A percentile compares a stretch with the other conserved stretches of the same genome.
Evolutionary conservation across 2,888 invertebrate species (phyloP).

Genomic region (Allygus modestus): DNA sequence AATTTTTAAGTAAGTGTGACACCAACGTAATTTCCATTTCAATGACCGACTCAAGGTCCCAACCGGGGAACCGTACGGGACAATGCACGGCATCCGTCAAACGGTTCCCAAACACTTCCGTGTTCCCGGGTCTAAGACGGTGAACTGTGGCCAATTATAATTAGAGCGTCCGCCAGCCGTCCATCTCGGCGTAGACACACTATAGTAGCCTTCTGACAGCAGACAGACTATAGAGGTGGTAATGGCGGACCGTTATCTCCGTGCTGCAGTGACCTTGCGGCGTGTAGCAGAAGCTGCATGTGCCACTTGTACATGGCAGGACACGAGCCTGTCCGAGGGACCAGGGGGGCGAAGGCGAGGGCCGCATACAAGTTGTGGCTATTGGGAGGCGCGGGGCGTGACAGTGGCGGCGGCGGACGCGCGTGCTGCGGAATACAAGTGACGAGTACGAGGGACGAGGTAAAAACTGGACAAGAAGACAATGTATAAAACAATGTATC

Average conservation of each 20-base stretch:
- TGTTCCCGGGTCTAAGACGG: not conserved
- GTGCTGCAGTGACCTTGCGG: constrained; percentile 13
- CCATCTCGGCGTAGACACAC: not conserved
- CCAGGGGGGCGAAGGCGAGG: not conserved
- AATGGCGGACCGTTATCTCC: not conserved
- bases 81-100: not conserved
- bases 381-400: no score
- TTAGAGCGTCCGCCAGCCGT: not conserved
- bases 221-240: not conserved
- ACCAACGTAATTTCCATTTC: not conserved
- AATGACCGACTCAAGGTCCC: not conserved
- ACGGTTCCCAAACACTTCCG: constrained; percentile 12
- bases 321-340: not conserved
- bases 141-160: not conserved
- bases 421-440: not conserved
- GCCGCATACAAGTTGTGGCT: constrained; percentile 2
- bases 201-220: not conserved
- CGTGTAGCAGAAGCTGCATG: not conserved
- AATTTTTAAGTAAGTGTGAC: not conserved
- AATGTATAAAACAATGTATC: not conserved
- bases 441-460: not conserved
- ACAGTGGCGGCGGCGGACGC: not conserved
- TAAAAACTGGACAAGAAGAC: no score
- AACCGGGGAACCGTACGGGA: not conserved
- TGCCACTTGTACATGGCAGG: not conserved